Evolutionary conservation across 64 coral and sea anemone genomes (phyloP), one percentile per base, ranked within the genome.

Genomic region (Acropora yongei): DNA sequence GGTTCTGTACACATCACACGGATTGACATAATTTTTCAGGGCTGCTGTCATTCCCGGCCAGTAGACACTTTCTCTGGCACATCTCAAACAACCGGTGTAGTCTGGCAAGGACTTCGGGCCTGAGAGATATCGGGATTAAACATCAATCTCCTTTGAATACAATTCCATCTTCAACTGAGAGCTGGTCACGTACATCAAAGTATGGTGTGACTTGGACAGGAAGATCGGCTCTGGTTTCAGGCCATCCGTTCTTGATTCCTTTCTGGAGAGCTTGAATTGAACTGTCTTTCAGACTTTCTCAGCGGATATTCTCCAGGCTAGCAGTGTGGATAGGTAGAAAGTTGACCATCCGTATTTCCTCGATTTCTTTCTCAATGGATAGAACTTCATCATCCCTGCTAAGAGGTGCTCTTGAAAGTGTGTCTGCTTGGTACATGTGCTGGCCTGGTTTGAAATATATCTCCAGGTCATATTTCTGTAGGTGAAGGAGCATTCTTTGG

Each of bases 11-110:
- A 49, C 12, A 6, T 89, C 88, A 75, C 72, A 88, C 44, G 3
- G 58, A 43, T 47, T 88, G 20, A 88, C 69, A 55, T 8, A 39
- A 46, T 89, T 39, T 17, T 79, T 67, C 1, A 80, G 10, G 4
- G 51, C 88, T 17, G 88, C 46, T 5, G 19, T 80, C 60, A 90
- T 80, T 77, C 88, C 78, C 17, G 88, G 88, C 60, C 88, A 90
- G 78, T 72, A 90, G 14, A 90, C 48, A 55, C 76, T 69, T 48
- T 90, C 88, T 72, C 77, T 75, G 49, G 87, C 74, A 6, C 74
- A 49, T 51, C 73, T 60, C 30, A 78, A 47, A 47, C 18, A 44
- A 90, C 60, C 57, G 8, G 73, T 90, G 77, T 9, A 90, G 55
- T 39, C 69, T 87, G 47, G 69, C 8, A 40, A 58, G 41, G 7